phyloP scores from a whole-genome alignment of 2,888 invertebrate genomes.

The Shargacucullia verbasci region DNA sequence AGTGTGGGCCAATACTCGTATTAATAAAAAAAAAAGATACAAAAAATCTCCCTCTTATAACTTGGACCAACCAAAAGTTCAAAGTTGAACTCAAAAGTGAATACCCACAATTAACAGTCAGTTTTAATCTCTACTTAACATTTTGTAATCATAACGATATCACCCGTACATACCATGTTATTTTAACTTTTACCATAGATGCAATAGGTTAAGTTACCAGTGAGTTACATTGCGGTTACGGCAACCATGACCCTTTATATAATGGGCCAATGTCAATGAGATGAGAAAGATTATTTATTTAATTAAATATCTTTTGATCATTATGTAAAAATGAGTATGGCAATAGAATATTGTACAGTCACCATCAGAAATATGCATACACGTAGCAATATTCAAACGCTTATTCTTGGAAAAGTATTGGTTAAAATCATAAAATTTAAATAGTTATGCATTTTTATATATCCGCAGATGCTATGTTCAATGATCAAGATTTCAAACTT shows the following conservation, averaged over 20 bases:
- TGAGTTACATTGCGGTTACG: constrained; percentile 28
- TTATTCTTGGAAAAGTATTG: no score
- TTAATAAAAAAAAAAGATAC: no score
- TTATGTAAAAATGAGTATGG: no score
- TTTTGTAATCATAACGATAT: constrained; percentile 61
- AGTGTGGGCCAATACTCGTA: no score
- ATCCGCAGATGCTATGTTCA: no score
- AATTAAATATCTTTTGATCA: not conserved
- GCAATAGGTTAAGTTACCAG: constrained; percentile 53
- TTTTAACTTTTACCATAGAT: constrained; percentile 43
- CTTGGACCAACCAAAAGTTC: constrained; percentile 55
- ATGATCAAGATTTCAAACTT: no score
- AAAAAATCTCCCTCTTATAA: constrained; percentile 7
- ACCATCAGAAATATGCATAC: no score
- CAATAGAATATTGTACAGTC: no score
- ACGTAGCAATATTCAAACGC: no score
- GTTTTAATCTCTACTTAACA: constrained; percentile 58
- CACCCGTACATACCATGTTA: constrained; percentile 20
- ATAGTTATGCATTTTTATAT: no score
- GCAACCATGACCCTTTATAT: constrained; percentile 16
- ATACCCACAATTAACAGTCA: constrained; percentile 59
- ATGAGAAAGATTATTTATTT: not conserved
- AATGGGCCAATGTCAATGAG: constrained; percentile 11
- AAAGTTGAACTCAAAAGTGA: constrained; percentile 58
- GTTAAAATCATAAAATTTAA: no score